phyloP scores from a whole-genome alignment of 2,113 vertebrate species.

The Bos indicus region DNA sequence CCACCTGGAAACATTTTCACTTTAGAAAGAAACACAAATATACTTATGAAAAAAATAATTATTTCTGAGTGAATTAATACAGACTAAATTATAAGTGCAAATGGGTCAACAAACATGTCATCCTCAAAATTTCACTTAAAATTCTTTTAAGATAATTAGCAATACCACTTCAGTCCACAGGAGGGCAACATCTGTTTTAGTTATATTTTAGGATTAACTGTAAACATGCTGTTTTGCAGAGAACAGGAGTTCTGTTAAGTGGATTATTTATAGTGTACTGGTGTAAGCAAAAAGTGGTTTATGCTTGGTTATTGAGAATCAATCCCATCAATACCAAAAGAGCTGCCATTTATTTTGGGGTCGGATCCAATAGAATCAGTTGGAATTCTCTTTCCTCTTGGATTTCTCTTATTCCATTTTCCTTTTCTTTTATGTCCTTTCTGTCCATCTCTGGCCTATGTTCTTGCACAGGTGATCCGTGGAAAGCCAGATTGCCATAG shows the following conservation, averaged over 20 bases:
- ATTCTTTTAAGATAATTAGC: neutral
- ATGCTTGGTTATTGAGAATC: neutral
- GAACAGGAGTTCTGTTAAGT: neutral
- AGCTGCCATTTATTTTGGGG: neutral
- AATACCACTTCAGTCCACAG: slow-evolving; percentile 44
- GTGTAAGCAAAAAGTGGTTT: neutral
- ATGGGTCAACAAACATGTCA: neutral
- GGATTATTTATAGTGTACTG: neutral
- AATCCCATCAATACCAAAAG: neutral
- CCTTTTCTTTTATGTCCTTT: neutral
- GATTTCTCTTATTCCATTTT: neutral
- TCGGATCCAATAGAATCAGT: neutral
- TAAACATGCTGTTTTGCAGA: neutral
- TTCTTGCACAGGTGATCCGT: neutral
- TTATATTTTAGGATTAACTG: neutral
- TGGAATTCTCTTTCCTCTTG: neutral
- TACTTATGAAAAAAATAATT: neutral
- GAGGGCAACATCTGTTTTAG: slow-evolving; percentile 74
- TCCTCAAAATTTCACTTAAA: neutral
- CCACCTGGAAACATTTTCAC: neutral
- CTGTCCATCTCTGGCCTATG: neutral
- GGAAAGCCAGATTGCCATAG: no score
- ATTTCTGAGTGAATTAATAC: neutral
- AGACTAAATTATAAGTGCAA: neutral
- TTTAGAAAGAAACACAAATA: neutral